phyloP scores from a whole-genome alignment of 2,888 invertebrate genomes.

The Plusia festucae region DNA sequence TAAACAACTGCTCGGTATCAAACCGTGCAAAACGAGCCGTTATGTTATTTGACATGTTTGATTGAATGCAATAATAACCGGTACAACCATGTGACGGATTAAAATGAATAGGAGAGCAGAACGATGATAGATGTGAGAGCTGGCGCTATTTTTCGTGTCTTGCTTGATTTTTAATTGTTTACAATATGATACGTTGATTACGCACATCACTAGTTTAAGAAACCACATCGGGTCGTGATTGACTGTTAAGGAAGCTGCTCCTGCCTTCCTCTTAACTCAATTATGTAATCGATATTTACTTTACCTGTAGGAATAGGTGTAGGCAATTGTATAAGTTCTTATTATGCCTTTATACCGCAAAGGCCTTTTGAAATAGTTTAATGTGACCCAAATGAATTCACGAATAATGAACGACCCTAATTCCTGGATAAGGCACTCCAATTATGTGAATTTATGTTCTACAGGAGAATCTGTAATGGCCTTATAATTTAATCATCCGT shows the following conservation, averaged over 20 bases:
- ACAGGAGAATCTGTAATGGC: slow-evolving; percentile 41
- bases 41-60: slow-evolving; percentile 12
- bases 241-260: no score
- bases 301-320: not conserved
- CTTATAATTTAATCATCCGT: slow-evolving; percentile 45
- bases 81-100: not conserved
- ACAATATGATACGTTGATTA: no score
- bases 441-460: slow-evolving; percentile 53
- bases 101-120: not conserved
- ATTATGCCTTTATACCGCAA: not conserved
- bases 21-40: no score
- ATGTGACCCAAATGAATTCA: slow-evolving; percentile 22
- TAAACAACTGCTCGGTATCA: not conserved
- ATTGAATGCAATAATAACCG: slow-evolving; percentile 12
- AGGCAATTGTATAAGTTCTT: not conserved
- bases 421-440: slow-evolving; percentile 25
- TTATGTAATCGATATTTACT: not conserved
- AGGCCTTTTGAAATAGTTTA: slow-evolving; percentile 6
- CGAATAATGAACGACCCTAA: slow-evolving; percentile 21
- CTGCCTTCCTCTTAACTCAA: not conserved
- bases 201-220: no score
- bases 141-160: not conserved
- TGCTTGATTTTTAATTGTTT: no score
- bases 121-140: not conserved
- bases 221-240: no score